Base-by-base conservation (phyloP, 1,140 invertebrate genomes). In the Drosophila azteca region DNA sequence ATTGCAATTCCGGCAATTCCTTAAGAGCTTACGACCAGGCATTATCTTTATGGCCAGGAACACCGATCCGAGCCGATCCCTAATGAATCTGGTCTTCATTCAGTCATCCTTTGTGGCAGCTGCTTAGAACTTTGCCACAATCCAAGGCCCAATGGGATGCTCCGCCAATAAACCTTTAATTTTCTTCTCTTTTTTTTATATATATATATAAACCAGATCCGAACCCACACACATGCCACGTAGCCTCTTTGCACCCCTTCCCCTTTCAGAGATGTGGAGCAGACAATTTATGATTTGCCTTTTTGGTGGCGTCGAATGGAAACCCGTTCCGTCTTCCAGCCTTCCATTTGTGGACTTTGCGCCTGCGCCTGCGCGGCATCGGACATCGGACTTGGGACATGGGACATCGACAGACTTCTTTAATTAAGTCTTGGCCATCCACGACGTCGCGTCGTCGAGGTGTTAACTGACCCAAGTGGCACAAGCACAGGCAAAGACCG, bases 261-360 rank as follows among this genome's bases (percentile, higher is more conserved):
- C 75, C 17, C 17, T 20, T 20, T 0, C 17, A 0, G 0, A 50
- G 57, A 60, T 67, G 68, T 78, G 72, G 68, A 82, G 83, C 82
- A 82, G 81, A 87, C 71, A 87, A 87, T 87, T 87, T 87, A 87
- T 87, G 82, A 87, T 87, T 87, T 80, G 81, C 81, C 80, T 84
- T 80, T 77, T 70, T 44, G 62, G 43, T 43, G 81, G 35, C 61
- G 71, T 60, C 52, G 66, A 77, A 64, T 64, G 64, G 59, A 44
- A 79, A 84, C 80, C 11, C 59, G 82, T 85, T 20, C 17, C 0
- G 17, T 20, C 17, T 88, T 81, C 26, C 20, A 45, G 43, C 55
- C 52, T 68, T n/a, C 63, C 79, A 75, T 83, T 74, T 70, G 69
- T 50, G 69, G 79, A 79, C 79, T 79, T 71, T 79, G 79, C 11